Conservation (phyloP, 2,888 invertebrate genomes). For the Amiota mariae region DNA sequence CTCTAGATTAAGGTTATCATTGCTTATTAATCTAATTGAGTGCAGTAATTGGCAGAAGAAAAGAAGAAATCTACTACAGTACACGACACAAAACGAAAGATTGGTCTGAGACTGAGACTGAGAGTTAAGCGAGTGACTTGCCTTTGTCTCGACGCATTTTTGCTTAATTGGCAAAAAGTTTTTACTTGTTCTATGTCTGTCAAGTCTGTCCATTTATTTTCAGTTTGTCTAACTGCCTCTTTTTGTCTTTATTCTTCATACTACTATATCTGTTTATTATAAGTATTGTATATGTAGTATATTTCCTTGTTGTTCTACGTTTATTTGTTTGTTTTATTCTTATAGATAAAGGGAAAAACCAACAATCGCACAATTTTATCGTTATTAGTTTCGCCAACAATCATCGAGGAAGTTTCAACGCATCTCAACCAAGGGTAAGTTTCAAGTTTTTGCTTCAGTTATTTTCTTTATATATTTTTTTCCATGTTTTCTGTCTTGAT, state of each 20-base stretch:
- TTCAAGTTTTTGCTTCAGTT: conserved; percentile 28
- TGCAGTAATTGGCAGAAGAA: conserved; percentile 42
- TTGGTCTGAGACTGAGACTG: neutral
- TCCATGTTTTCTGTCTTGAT: conserved; percentile 35
- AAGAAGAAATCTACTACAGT: neutral
- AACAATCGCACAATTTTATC: conserved; percentile 90
- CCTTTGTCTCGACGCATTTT: conserved; percentile 47
- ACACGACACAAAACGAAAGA: neutral
- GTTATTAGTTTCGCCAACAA: conserved; percentile 85
- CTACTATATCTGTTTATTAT: conserved; percentile 15
- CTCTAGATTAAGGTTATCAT: conserved; percentile 37
- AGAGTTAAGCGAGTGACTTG: conserved; percentile 8
- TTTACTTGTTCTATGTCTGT: conserved; percentile 31
- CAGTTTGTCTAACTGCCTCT: conserved; percentile 22
- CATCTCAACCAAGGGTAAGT: conserved; percentile 73
- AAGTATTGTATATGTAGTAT: conserved; percentile 21
- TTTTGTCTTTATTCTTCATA: conserved; percentile 21
- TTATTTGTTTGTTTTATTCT: conserved; percentile 49
- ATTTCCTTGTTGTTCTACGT: conserved; percentile 40
- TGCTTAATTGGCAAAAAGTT: conserved; percentile 66
- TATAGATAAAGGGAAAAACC: conserved; percentile 81
- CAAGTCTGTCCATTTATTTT: conserved; percentile 48
- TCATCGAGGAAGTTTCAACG: conserved; percentile 78
- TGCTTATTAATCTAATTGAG: conserved; percentile 63
- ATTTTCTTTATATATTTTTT: neutral